Evolutionary conservation across 2,888 invertebrate genomes (phyloP).

Genomic region (Rotaria sp.): DNA sequence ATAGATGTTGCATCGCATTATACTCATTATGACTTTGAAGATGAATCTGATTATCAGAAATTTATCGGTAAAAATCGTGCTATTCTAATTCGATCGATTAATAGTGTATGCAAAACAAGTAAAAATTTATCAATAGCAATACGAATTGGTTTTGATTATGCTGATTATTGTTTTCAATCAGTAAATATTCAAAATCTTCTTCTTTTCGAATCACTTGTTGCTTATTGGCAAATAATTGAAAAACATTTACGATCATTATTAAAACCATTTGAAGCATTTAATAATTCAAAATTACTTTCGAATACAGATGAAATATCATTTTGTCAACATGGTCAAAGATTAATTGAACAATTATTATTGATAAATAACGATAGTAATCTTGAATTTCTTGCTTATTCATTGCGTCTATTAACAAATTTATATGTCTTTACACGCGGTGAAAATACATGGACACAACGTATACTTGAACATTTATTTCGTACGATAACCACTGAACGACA

Average conservation of each 20-base stretch:
- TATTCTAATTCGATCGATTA: background rate
- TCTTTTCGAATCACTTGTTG: background rate
- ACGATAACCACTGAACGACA: background rate
- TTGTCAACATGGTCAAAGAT: constrained; percentile 24
- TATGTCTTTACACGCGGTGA: constrained; percentile 6
- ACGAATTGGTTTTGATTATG: constrained; percentile 22
- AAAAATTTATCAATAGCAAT: background rate
- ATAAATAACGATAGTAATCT: background rate
- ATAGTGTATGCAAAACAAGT: background rate
- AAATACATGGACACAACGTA: background rate
- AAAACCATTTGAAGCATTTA: background rate
- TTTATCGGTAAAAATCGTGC: constrained; percentile 28
- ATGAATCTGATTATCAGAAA: constrained; percentile 28
- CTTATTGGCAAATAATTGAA: constrained; percentile 11
- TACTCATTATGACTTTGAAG: constrained; percentile 16
- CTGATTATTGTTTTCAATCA: constrained; percentile 14
- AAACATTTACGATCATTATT: background rate
- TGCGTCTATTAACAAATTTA: constrained; percentile 20
- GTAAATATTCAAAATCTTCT: background rate
- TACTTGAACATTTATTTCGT: constrained; percentile 29
- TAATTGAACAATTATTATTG: background rate
- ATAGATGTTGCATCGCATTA: background rate
- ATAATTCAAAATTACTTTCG: background rate
- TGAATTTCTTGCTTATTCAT: background rate
- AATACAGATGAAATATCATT: constrained; percentile 1